Evolutionary conservation across 2,797 vertebrate species (phyloP), one percentile per base, ranked within the genome.

Genomic region (Sebastes goodei): DNA sequence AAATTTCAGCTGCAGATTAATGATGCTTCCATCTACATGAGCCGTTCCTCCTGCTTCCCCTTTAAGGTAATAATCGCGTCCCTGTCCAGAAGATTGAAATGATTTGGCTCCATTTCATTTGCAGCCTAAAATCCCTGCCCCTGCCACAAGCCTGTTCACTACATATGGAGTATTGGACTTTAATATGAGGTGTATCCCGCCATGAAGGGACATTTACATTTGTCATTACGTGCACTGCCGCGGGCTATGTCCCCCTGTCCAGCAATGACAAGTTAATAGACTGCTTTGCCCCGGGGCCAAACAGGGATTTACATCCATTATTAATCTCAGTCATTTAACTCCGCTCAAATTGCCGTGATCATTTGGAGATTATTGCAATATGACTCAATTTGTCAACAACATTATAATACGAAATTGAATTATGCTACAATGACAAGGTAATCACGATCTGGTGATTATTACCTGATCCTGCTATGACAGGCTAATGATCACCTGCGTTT

Each of bases 401-500:
- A 62, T 67, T 87, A 80, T 86, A 56, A 79, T 81, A 86, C 70
- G 29, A 82, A 86, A 85, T 82, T 74, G 17, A 86, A 88, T 87
- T 71, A 88, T 75, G 66, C 62, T 69, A 57, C 71, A 64, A 66
- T 72, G 78, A 89, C 86, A 89, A 77, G 73, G 66, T 83, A 90
- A 90, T 86, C 82, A 74, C 55, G 67, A 84, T 74, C 56, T 73
- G 59, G 66, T 89, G 91, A 92, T 92, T 85, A 82, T 82, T 81
- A 81, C 74, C 65, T 88, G 76, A 77, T 84, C 52, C 74, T 79
- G 72, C 77, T 35, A 75, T 78, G 82, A 78, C 69, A 82, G 64
- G 81, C 70, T 87, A 90, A 93, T 87, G 78, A 89, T 88, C 71
- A 86, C 78, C 80, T 86, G 86, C 82, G 78, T 78, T 81, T 84